Evolutionary conservation across 2,888 invertebrate species (phyloP).

Genomic region (Pantelozetes paolii): DNA sequence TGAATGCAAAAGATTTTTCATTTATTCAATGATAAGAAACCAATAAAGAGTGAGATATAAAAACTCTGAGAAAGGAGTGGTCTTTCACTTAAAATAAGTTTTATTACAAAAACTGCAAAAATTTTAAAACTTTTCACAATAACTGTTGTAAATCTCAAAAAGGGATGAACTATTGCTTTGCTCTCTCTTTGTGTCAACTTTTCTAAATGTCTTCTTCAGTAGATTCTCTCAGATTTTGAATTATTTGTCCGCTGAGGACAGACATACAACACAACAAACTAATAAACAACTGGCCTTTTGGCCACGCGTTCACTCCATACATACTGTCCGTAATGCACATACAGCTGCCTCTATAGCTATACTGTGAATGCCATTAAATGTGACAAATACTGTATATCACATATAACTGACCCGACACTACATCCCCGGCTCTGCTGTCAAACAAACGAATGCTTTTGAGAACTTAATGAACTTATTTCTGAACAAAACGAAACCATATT

Average conservation of each 20-base stretch:
- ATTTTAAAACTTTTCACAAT: constrained; percentile 15
- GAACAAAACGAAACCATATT: background rate
- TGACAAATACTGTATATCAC: constrained; percentile 1
- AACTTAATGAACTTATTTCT: constrained; percentile 26
- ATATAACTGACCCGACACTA: background rate
- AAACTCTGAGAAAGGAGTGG: constrained; percentile 12
- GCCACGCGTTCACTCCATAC: constrained; percentile 4
- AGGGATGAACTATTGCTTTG: constrained; percentile 13
- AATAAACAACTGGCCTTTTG: constrained; percentile 8
- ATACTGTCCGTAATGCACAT: background rate
- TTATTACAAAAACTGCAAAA: background rate
- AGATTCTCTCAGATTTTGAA: constrained; percentile 10
- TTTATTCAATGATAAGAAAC: constrained; percentile 28
- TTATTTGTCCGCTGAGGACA: constrained; percentile 17
- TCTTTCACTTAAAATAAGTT: constrained; percentile 13
- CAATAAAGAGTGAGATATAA: constrained; percentile 16
- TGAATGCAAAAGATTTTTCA: constrained; percentile 20
- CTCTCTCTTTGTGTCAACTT: constrained; percentile 16
- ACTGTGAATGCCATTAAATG: background rate
- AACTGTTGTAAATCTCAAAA: constrained; percentile 24
- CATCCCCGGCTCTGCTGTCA: background rate
- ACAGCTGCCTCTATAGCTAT: constrained; percentile 15
- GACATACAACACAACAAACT: background rate
- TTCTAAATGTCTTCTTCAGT: constrained; percentile 22
- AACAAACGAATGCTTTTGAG: background rate